Evolutionary conservation across 1,140 invertebrate genomes (phyloP), one percentile per base, ranked within the genome.

Genomic region (Trichonephila clavata): DNA sequence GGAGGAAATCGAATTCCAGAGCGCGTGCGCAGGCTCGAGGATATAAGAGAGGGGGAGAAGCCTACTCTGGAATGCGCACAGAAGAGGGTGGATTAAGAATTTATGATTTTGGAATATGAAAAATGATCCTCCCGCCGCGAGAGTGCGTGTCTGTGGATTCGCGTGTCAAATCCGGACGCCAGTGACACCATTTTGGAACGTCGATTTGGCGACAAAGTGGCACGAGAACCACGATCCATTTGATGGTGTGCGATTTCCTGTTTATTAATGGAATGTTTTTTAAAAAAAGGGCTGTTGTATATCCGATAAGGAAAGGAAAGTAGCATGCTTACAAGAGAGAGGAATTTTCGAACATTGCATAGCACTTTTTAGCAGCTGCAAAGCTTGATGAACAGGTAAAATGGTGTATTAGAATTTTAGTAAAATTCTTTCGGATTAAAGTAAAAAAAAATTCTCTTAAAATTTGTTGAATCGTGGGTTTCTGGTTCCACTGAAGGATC

Each of bases 21-120:
- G 71, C 24, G 71, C 71, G 5, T 77, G 71, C 71, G 71, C 8
- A 77, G 10, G 10, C 27, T 24, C 6, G 18, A 18, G 32, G 27
- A 32, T 18, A 39, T 32, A 77, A 77, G 27, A 77, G 18, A 39
- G 24, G 50, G 7, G 50, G 50, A 50, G 50, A 7, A 5, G 13
- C 24, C 18, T 16, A 16, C 27, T 24, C 65, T 24, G 71, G 71
- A 77, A 77, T 77, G 27, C 32, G 71, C 71, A 77, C 65, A 68
- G 65, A 68, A 68, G 65, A 68, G n/a, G 65, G 65, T 68, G 32
- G 24, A 27, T 77, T 77, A 77, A 39, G 27, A 77, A 77, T 77
- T 32, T 27, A 77, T 77, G 27, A 77, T 6, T 77, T 32, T 16
- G 16, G 24, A 27, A 77, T 77, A 27, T 77, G 71, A 77, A 77